Evolutionary conservation across 2,888 invertebrate genomes (phyloP), one percentile per base, ranked within the genome.

Genomic region (Pristionchus arcanus): DNA sequence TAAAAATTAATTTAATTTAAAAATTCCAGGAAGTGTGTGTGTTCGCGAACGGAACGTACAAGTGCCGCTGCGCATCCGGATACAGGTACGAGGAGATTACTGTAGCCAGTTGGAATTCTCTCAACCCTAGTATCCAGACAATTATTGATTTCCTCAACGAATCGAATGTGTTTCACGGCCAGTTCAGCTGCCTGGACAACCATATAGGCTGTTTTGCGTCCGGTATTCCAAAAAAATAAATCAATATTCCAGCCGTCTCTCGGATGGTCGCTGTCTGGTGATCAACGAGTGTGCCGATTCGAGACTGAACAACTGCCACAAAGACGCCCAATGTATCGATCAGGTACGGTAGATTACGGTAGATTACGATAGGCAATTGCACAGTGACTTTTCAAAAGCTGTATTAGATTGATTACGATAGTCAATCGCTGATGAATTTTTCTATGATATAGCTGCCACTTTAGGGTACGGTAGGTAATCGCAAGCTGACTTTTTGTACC

Each of bases 271-370:
- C 31, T 95, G 95, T 90, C 92, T 94, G 55, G 95, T 93, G n/a
- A 94, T 94, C 87, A 95, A 95, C 90, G 95, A 95, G 90, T 95
- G 95, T 87, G 90, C 93, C 53, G 92, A 93, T 81, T 74, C 93
- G n/a, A 91, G 92, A 37, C 91, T 95, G 66, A 94, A 95, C 91
- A 92, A 93, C 34, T 95, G 95, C 84, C 92, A 93, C 25, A 91
- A 91, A 68, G 93, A 95, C 90, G 94, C 95, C 19, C 93, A 95
- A 42, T 95, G 95, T 89, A 92, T 94, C 88, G 95, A 95, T 89
- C 90, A 92, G 91, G 93, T 92, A 90, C 81, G 74, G 74, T 77
- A 77, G 42, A 71, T 5, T 71, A 71, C 34, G 4, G 42, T 31
- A 34, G 74, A 74, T 37, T 74, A 74, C 74, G 49, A 49, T 81